phyloP scores from a whole-genome alignment of 1,140 invertebrate species.

The Oreohelix idahoensis region DNA sequence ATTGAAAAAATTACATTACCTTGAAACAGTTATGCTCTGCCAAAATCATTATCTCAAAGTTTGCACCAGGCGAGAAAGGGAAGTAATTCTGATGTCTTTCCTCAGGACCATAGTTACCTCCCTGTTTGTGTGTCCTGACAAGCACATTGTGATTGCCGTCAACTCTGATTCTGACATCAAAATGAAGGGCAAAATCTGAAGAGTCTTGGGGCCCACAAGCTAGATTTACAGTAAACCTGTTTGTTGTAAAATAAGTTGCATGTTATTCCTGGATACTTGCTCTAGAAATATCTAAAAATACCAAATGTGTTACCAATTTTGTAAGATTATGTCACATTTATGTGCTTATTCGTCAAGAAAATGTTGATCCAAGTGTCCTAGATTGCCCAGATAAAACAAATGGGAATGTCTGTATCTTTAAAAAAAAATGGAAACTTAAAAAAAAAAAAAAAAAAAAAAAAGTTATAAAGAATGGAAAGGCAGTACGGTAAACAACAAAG shows the following conservation, averaged over 20 bases:
- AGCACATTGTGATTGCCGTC: slow-evolving; percentile 67
- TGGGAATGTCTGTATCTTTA: too few relatives aligned
- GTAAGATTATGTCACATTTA: too few relatives aligned
- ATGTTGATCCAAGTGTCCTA: too few relatives aligned
- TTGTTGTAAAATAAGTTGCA: background rate
- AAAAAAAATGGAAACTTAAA: too few relatives aligned
- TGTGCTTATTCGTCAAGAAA: too few relatives aligned
- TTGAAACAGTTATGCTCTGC: slow-evolving; percentile 57
- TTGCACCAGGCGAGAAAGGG: slow-evolving; percentile 80
- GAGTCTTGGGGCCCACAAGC: slow-evolving; percentile 45
- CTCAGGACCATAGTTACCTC: slow-evolving; percentile 83
- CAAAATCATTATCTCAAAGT: slow-evolving; percentile 78
- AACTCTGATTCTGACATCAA: slow-evolving; percentile 56
- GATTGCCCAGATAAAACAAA: too few relatives aligned
- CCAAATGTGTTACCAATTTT: too few relatives aligned
- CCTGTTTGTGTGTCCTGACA: slow-evolving; percentile 82
- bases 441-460: too few relatives aligned
- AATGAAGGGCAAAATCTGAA: slow-evolving; percentile 54
- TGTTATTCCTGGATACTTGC: too few relatives aligned
- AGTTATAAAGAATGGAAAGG: too few relatives aligned
- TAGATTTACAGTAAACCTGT: slow-evolving; percentile 60
- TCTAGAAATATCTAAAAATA: too few relatives aligned
- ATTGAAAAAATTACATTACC: slow-evolving; percentile 2
- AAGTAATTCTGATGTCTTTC: slow-evolving; percentile 79
- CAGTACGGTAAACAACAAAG: too few relatives aligned